A percentile compares a stretch with the other conserved stretches of the same genome.
phyloP scores from a whole-genome alignment of 1,140 invertebrate genomes.

The Panulirus ornatus region DNA sequence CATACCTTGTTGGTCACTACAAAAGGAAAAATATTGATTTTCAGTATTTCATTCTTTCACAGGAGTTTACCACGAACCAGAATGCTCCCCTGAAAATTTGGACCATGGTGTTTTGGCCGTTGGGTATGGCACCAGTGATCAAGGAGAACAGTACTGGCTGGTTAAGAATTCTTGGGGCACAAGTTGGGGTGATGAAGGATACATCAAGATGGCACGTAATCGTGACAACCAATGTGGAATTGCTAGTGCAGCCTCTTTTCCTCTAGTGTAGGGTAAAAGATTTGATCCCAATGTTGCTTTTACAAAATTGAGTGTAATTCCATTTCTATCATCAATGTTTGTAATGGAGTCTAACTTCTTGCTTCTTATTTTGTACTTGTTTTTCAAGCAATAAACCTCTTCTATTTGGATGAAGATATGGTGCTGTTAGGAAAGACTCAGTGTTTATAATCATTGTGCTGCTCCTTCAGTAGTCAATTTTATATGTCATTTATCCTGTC shows the following conservation, averaged over 20 bases:
- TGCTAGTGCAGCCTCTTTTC: constrained; percentile 74
- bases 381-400: too few relatives aligned
- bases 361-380: too few relatives aligned
- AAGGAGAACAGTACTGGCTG: constrained; percentile 80
- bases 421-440: too few relatives aligned
- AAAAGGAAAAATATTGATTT: not conserved
- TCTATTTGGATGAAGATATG: too few relatives aligned
- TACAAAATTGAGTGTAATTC: too few relatives aligned
- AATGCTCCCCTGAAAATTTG: constrained; percentile 85
- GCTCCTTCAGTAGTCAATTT: too few relatives aligned
- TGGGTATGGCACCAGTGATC: constrained; percentile 77
- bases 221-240: constrained; percentile 78
- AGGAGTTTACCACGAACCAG: constrained; percentile 85
- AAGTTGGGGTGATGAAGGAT: constrained; percentile 81
- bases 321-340: too few relatives aligned
- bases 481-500: too few relatives aligned
- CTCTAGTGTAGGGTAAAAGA: constrained; percentile 70
- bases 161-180: constrained; percentile 81
- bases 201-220: constrained; percentile 81
- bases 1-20: too few relatives aligned
- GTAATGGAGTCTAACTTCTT: too few relatives aligned
- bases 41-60: not conserved
- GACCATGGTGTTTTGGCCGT: constrained; percentile 79
- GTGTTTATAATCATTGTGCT: too few relatives aligned
- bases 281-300: too few relatives aligned